These are phyloP conservation scores for Carassius carassius DNA, from an alignment of 2,113 vertebrate genomes.

Conservation along the genomic window DNA sequence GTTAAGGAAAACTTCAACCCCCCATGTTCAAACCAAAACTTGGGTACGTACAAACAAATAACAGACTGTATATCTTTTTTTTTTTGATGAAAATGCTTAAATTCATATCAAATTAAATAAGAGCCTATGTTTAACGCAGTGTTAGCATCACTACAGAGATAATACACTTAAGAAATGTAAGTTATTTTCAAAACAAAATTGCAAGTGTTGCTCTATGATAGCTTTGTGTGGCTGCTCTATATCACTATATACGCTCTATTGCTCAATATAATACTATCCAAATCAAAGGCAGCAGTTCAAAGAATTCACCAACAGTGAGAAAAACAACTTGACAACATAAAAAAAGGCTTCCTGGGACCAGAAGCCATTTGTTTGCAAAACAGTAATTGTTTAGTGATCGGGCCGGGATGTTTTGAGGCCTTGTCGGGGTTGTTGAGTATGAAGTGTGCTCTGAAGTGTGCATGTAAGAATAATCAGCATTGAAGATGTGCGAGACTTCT, in stretches of 20 bases:
- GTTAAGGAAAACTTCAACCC: no score
- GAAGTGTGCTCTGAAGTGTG: constrained; percentile 2
- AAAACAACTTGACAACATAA: constrained; percentile 38
- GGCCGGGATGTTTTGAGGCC: constrained; percentile 1
- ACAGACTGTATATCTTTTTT: background rate
- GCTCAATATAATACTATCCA: constrained; percentile 63
- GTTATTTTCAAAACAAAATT: constrained; percentile 36
- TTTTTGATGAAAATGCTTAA: background rate
- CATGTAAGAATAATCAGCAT: constrained; percentile 22
- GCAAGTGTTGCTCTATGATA: background rate
- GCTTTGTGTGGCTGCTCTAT: constrained; percentile 71
- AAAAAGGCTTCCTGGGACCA: constrained; percentile 48
- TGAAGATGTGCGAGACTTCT: constrained; percentile 5
- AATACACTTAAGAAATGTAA: background rate
- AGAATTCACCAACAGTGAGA: constrained; percentile 59
- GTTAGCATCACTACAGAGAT: background rate
- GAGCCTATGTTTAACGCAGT: background rate
- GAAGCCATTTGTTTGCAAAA: constrained; percentile 64
- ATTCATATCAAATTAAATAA: background rate
- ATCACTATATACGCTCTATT: constrained; percentile 73
- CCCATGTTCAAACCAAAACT: no score
- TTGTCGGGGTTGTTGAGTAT: background rate
- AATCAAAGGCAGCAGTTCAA: constrained; percentile 59
- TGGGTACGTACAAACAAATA: background rate
- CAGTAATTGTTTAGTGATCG: constrained; percentile 40